These are phyloP conservation scores for Macrophya alboannulata DNA, from an alignment of 2,888 invertebrate genomes.

Conservation along the genomic window DNA sequence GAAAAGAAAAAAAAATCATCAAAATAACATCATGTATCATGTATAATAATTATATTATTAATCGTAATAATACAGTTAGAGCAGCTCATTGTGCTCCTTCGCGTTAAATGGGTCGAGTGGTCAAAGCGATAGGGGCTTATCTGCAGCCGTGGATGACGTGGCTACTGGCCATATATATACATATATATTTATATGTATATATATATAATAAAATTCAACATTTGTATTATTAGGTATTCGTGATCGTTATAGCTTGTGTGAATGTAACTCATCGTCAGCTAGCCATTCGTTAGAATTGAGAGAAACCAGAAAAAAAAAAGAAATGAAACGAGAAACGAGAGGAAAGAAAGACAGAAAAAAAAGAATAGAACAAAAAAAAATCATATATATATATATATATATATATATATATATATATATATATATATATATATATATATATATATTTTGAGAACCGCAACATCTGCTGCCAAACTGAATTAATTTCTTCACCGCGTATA, in stretches of 20 bases:
- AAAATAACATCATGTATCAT: conserved; percentile 67
- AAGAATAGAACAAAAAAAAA: neutral
- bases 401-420: too few relatives aligned
- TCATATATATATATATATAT: too few relatives aligned
- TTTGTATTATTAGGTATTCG: neutral
- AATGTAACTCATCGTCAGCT: conserved; percentile 5
- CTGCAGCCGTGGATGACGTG: neutral
- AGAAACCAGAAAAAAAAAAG: too few relatives aligned
- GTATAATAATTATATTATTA: conserved; percentile 66
- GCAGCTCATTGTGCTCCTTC: conserved; percentile 62
- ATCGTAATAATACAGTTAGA: conserved; percentile 68
- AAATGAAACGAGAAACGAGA: too few relatives aligned
- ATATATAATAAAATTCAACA: neutral
- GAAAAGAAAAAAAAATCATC: conserved; percentile 62
- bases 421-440: too few relatives aligned
- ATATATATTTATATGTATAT: neutral
- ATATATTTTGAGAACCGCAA: neutral
- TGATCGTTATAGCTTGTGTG: neutral
- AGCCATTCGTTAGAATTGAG: neutral
- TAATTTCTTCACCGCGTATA: neutral
- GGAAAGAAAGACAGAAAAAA: too few relatives aligned
- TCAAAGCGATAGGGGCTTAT: conserved; percentile 37
- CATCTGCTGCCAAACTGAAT: neutral
- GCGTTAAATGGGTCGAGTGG: conserved; percentile 15
- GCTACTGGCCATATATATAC: neutral